These are phyloP conservation scores for Gallinago solitaria DNA, from an alignment of 2,797 vertebrate species.

Conservation along the genomic window DNA sequence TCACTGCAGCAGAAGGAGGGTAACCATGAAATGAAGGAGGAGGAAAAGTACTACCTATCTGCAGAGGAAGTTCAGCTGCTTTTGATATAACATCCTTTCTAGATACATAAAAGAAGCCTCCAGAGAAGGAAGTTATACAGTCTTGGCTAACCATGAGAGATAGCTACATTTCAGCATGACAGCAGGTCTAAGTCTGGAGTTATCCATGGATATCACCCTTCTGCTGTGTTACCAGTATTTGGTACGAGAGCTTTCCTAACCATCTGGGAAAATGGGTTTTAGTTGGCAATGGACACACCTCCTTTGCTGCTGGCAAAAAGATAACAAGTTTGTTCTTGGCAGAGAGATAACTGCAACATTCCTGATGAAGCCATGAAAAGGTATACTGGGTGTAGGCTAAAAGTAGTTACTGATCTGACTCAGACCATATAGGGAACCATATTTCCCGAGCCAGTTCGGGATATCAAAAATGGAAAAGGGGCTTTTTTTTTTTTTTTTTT, in stretches of 20 bases:
- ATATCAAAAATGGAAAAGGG: background rate
- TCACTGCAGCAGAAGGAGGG: background rate
- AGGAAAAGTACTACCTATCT: background rate
- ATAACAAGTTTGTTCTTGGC: background rate
- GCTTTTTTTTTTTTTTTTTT: background rate
- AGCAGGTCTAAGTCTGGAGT: background rate
- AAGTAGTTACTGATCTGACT: background rate
- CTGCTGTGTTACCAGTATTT: background rate
- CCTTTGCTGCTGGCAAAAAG: background rate
- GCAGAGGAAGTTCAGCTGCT: background rate
- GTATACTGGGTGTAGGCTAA: background rate
- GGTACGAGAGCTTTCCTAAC: background rate
- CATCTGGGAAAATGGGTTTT: conserved; percentile 14
- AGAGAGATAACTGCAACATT: background rate
- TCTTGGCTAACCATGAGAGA: background rate
- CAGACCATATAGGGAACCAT: background rate
- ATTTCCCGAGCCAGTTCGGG: background rate
- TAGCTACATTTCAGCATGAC: background rate
- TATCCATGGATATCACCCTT: background rate
- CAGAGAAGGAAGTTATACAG: background rate
- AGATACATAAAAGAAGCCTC: background rate
- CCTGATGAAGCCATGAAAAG: background rate
- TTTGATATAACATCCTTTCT: background rate
- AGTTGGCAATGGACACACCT: conserved; percentile 3
- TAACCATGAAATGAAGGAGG: background rate